These are phyloP conservation scores for Mesaphorura yosii DNA, from an alignment of 1,140 invertebrate species.

Conservation along the genomic window DNA sequence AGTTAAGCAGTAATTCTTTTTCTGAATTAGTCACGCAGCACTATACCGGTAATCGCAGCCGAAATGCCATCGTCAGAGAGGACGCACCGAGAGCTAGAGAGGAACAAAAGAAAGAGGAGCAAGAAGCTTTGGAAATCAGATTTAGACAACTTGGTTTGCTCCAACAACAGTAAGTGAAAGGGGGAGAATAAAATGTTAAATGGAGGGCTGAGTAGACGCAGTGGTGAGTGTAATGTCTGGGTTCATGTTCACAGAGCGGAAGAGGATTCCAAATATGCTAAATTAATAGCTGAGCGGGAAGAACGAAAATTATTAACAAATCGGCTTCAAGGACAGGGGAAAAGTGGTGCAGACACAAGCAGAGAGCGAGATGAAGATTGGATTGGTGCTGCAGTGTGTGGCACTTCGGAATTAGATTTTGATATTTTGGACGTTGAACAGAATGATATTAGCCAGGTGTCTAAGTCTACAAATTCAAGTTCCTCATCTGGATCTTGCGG, in stretches of 20 bases:
- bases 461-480: background rate
- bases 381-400: background rate
- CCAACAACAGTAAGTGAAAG: constrained; percentile 47
- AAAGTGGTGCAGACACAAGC: background rate
- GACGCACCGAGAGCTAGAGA: constrained; percentile 72
- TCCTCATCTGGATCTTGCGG: background rate
- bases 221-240: too few relatives aligned
- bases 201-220: too few relatives aligned
- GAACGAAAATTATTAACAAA: background rate
- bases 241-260: constrained; percentile 22
- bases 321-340: background rate
- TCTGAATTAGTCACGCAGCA: constrained; percentile 55
- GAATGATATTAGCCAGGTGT: background rate
- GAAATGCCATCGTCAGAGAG: constrained; percentile 75
- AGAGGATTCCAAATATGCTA: constrained; percentile 22
- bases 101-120: constrained; percentile 65
- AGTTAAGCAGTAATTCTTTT: constrained; percentile 21
- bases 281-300: constrained; percentile 9
- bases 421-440: constrained; percentile 6
- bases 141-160: constrained; percentile 50
- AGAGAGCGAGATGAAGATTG: background rate
- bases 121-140: constrained; percentile 47
- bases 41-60: constrained; percentile 69
- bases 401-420: background rate
- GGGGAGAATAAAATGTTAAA: too few relatives aligned